phyloP scores from a whole-genome alignment of 1,140 invertebrate species.

The Drosophila erecta region DNA sequence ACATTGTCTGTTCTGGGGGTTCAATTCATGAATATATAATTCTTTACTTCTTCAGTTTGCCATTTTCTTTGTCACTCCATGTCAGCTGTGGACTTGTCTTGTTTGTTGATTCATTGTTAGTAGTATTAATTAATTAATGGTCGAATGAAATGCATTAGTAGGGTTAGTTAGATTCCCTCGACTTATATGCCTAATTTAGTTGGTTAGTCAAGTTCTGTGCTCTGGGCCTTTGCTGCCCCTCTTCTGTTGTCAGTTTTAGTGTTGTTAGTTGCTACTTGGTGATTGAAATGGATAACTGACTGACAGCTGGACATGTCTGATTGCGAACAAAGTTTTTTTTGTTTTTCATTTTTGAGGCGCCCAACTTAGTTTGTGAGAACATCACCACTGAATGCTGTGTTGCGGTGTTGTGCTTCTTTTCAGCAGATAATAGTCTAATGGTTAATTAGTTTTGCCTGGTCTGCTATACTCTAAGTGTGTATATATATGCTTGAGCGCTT shows the following conservation, averaged over 20 bases:
- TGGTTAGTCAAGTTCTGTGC: slow-evolving; percentile 67
- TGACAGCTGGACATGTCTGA: slow-evolving; percentile 29
- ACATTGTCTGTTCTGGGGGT: slow-evolving; percentile 18
- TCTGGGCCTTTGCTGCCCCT: slow-evolving; percentile 15
- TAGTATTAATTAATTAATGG: slow-evolving; percentile 26
- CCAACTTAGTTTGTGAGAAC: slow-evolving; percentile 6
- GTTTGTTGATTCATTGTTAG: slow-evolving; percentile 47
- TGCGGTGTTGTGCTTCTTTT: slow-evolving; percentile 33
- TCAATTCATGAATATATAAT: slow-evolving; percentile 31
- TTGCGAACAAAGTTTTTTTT: slow-evolving; percentile 7
- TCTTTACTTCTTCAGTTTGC: slow-evolving; percentile 33
- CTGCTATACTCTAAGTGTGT: slow-evolving; percentile 18
- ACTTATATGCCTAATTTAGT: slow-evolving; percentile 72
- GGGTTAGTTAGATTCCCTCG: slow-evolving; percentile 52
- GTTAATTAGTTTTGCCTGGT: slow-evolving; percentile 55
- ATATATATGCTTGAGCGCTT: slow-evolving; percentile 6
- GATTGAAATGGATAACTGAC: slow-evolving; percentile 27
- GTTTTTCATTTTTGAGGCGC: slow-evolving; percentile 6
- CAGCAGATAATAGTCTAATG: slow-evolving; percentile 24
- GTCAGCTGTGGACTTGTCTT: slow-evolving; percentile 47
- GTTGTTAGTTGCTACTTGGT: slow-evolving; percentile 44
- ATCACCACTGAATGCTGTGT: slow-evolving; percentile 16
- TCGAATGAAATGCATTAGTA: slow-evolving; percentile 47
- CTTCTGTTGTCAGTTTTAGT: slow-evolving; percentile 26
- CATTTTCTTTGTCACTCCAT: slow-evolving; percentile 48